Evolutionary conservation across 2,888 invertebrate species (phyloP), one percentile per base, ranked within the genome.

Genomic region (Drepana falcataria): DNA sequence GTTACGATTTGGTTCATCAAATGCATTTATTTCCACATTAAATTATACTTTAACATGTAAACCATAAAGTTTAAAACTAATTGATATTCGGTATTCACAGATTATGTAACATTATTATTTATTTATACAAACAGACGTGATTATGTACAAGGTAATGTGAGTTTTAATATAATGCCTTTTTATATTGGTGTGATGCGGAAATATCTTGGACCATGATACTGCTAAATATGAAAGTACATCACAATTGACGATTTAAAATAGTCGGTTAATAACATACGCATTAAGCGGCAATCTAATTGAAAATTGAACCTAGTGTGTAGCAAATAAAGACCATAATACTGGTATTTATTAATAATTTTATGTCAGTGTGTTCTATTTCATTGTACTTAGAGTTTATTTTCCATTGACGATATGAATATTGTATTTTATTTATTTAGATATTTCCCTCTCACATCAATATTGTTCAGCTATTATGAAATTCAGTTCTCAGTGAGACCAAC

Each of bases 81-180:
- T 57, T 71, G 68, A 72, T 72, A 75, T 72, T 73, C 69, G 58
- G 64, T 75, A 73, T 72, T 76, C 69, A 74, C 74, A 75, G 67
- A 70, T 70, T 66, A 35, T 53, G 48, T 51, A 47, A 66, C 55
- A 53, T 49, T 54, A 55, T 53, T 53, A 33, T 49, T 40, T 57
- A 64, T 64, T 55, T 64, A 66, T 61, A 65, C 41, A 51, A 58
- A 56, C 60, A 57, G 55, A 57, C 54, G 44, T 37, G 35, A 49
- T 33, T 51, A 48, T 51, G 34, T 47, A 49, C 40, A 53, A 47
- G 4, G 40, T 51, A 35, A 7, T 51, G 9, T 37, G 37, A 37
- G 37, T 37, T 35, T 21, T 21, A 37, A 2, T 37, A 51, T 40
- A 40, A 49, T 53, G 53, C 49, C 52, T 47, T 33, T n/a, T 47